Evolutionary conservation across 2,113 vertebrate species (phyloP), one percentile per base, ranked within the genome.

Genomic region (Larimichthys crocea): DNA sequence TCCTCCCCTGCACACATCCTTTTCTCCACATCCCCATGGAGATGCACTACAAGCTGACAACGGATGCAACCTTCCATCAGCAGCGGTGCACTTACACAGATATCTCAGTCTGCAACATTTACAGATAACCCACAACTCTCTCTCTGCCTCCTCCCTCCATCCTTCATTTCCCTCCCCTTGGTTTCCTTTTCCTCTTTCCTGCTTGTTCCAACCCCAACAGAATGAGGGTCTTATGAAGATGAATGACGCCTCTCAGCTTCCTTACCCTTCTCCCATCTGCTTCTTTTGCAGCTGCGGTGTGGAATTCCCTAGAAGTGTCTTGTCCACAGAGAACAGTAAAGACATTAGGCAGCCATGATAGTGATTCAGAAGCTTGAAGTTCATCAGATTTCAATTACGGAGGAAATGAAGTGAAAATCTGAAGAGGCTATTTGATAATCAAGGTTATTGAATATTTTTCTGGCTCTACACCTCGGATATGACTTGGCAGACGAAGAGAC

Each of bases 211-310:
- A 83, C 76, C 78, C 64, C 12, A 7, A 69, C 10, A 74, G 81
- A 91, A 88, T 70, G 83, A 68, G 55, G 59, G 64, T 79, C 79
- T 89, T 77, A 91, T 88, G 79, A 90, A 92, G 88, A 93, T 83
- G 88, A 90, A 92, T 84, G 75, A 73, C 6, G n/a, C 72, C 75
- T 85, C 81, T 84, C 74, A 53, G 76, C 67, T 74, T 85, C 66
- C 72, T 68, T 44, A 64, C 61, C 72, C 72, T 26, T 4, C 52
- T 84, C 67, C 83, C 79, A 84, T 91, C 82, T 90, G 90, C 80
- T 80, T 67, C 67, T 31, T 65, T 74, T 14, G 1, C 60, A 53
- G 76, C 22, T 69, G 42, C 0, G 8, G n/a, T 19, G 6, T 19
- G 81, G 79, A 85, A 90, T 87, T 89, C 74, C 85, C 52, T 3